phyloP scores from a whole-genome alignment of 2,888 invertebrate species.

The Standfussiana lucernea region DNA sequence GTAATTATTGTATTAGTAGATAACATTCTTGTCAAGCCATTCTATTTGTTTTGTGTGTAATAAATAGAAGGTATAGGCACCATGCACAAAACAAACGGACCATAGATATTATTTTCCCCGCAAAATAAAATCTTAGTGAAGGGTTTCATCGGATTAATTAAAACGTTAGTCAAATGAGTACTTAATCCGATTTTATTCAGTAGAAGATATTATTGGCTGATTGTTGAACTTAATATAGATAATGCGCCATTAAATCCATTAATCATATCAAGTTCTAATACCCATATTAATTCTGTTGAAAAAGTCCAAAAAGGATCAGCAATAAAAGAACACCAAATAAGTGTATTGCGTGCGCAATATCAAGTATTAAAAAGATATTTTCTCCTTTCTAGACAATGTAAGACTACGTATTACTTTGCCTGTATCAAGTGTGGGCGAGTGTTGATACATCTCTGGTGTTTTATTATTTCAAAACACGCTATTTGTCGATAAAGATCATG shows the following conservation, averaged over 20 bases:
- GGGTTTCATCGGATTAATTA: background rate
- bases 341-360: conserved; percentile 53
- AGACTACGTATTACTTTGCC: conserved; percentile 20
- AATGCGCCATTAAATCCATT: background rate
- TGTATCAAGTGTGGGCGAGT: conserved; percentile 20
- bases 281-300: background rate
- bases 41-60: background rate
- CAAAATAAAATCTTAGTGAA: background rate
- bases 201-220: background rate
- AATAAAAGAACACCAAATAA: conserved; percentile 19
- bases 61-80: background rate
- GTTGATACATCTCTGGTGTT: background rate
- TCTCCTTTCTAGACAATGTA: background rate
- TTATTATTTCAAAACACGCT: conserved; percentile 44
- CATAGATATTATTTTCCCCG: background rate
- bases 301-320: background rate
- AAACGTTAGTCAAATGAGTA: background rate
- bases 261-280: background rate
- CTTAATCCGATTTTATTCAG: background rate
- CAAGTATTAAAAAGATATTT: conserved; percentile 16
- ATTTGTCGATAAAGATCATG: conserved; percentile 43
- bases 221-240: background rate
- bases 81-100: background rate
- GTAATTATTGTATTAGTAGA: too few relatives aligned
- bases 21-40: background rate